Evolutionary conservation across 2,888 invertebrate species (phyloP).

Genomic region (Barypeithes pellucidus): DNA sequence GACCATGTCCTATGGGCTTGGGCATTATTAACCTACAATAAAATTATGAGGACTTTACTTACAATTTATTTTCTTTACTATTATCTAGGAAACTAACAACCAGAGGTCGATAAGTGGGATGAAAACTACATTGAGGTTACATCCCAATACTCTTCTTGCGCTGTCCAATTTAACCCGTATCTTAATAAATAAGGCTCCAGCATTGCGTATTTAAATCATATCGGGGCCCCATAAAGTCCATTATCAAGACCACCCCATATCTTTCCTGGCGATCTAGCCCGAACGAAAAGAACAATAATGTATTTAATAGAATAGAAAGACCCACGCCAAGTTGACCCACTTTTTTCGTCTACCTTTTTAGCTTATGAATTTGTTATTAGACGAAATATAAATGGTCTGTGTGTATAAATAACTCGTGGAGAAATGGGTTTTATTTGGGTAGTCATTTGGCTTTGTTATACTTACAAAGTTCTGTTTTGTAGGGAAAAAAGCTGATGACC

Average conservation of each 20-base stretch:
- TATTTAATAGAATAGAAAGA: slow-evolving; percentile 29
- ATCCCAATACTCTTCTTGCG: no score
- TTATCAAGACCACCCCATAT: slow-evolving; percentile 23
- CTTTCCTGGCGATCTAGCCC: slow-evolving; percentile 30
- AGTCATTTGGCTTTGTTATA: no score
- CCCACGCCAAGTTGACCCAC: slow-evolving; percentile 26
- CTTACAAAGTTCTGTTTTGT: no score
- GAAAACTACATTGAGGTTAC: no score
- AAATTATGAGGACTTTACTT: no score
- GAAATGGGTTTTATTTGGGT: not conserved
- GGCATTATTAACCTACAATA: no score
- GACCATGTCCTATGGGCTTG: no score
- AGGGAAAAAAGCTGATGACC: no score
- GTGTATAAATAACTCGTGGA: not conserved
- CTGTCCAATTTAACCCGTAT: no score
- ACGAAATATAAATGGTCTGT: not conserved
- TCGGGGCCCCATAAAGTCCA: slow-evolving; percentile 5
- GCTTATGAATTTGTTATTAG: slow-evolving; percentile 15
- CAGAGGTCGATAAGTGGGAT: no score
- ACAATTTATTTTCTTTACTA: no score
- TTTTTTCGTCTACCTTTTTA: slow-evolving; percentile 20
- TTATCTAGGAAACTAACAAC: no score
- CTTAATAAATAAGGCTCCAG: not conserved
- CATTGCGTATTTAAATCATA: not conserved
- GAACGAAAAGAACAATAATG: slow-evolving; percentile 34